These are phyloP conservation scores for Caenorhabditis inopinata DNA, from an alignment of 1,140 invertebrate genomes.

Conservation along the genomic window DNA sequence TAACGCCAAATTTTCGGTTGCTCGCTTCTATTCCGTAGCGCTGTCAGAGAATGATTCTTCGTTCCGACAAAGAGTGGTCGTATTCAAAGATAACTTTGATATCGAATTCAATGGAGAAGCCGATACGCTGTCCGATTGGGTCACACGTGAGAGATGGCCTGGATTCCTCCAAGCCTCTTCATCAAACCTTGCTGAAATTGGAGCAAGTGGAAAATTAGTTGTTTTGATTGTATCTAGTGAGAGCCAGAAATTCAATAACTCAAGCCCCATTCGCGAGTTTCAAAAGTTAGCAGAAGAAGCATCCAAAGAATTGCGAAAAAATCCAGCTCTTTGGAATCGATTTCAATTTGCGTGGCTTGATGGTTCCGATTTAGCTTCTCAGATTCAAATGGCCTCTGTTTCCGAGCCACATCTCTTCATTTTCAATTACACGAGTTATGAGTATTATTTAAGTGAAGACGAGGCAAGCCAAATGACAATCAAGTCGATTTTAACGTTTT, in stretches of 20 bases:
- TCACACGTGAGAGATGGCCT: conserved; percentile 84
- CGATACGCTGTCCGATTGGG: conserved; percentile 71
- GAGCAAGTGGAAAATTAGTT: conserved; percentile 69
- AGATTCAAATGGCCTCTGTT: conserved; percentile 79
- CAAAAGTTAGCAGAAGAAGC: conserved; percentile 51
- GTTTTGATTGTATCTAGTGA: conserved; percentile 77
- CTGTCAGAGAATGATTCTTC: not conserved
- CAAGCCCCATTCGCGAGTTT: conserved; percentile 55
- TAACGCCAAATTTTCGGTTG: conserved; percentile 30
- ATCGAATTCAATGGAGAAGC: conserved; percentile 27
- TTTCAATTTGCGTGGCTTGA: conserved; percentile 90
- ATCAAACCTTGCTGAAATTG: conserved; percentile 79
- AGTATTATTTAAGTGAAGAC: conserved; percentile 85
- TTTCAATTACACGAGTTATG: conserved; percentile 82
- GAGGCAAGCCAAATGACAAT: conserved; percentile 69
- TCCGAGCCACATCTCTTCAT: conserved; percentile 80
- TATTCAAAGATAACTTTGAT: conserved; percentile 53
- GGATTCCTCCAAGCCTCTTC: conserved; percentile 83
- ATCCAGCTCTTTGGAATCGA: conserved; percentile 67
- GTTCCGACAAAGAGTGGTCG: conserved; percentile 44
- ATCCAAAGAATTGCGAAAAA: conserved; percentile 41
- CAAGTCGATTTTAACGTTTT: conserved; percentile 60
- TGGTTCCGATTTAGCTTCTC: conserved; percentile 81
- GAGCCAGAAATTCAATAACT: conserved; percentile 46
- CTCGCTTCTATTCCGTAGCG: conserved; percentile 37